Base-by-base conservation (phyloP, 2,113 vertebrate species). In the Trachemys scripta region DNA sequence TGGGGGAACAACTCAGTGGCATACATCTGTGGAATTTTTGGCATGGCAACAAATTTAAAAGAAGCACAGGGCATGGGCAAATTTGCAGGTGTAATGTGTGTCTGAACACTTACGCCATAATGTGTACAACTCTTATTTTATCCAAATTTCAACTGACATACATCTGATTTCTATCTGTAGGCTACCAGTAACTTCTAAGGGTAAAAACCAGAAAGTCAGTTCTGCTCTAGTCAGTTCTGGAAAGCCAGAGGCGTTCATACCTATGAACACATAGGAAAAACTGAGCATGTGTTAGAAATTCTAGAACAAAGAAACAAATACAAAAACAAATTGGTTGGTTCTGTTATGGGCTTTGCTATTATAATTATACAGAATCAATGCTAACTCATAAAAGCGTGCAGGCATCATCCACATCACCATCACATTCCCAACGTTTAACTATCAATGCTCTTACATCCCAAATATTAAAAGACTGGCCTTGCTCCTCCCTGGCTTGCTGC, bases 151-250 rank as follows among this genome's bases (percentile, higher is more conserved):
- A 97, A 90, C 80, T 97, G 97, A 97, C 96, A 96, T 0, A 80
- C 51, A 92, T 96, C 96, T 94, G 92, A 85, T 94, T 97, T 97
- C 96, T 97, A 96, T 92, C 96, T 97, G 96, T 96, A 97, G 96
- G 97, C 96, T 97, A 97, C 80, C 89, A 96, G 91, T 93, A 96
- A 92, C 94, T 97, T 97, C 89, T 94, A 54, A 89, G 93, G 94
- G 94, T 94, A 96, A 92, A 87, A 97, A 89, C 88, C 93, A 96
- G 89, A 94, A 96, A 97, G 96, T 97, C 97, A 97, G 76, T 97
- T 97, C 94, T 95, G 94, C 85, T 97, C 91, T 94, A 96, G 92
- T 97, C 96, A 97, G 65, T 95, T 92, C 84, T 27, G 90, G 9
- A 6, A 89, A 94, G 96, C 96, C 93, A 89, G 96, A 95, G 93